Base-by-base conservation (phyloP, 2,888 invertebrate genomes). In the Trichogramma dendrolimi region DNA sequence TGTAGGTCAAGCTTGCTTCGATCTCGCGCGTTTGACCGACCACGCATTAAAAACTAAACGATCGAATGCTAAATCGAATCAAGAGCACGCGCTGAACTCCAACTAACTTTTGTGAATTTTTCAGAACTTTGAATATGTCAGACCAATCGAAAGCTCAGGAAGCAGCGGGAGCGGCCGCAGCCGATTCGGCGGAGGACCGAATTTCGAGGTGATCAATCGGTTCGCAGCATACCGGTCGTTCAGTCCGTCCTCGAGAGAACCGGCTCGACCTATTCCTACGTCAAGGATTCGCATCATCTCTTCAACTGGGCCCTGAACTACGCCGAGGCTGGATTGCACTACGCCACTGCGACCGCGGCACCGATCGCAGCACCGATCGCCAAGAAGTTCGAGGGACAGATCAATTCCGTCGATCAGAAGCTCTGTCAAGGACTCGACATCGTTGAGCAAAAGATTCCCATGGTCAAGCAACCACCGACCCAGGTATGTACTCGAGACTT, bases 241-340 rank as follows among this genome's bases (percentile, higher is more conserved):
- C 73, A 75, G 56, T 73, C 76, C 6, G 78, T 77, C 0, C 73
- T 79, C 41, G 79, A 78, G 53, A 79, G 74, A 65, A 78, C 79
- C 0, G 75, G 72, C 56, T 74, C 76, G 4, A 79, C 78, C 2
- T 79, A 79, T 61, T 67, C 74, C 4, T 74, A 73, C 50, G 61
- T 79, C 4, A 79, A 84, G 78, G 83, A 82, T 62, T 83, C 81
- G 48, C 82, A 83, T 73, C 78, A 80, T 46, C 71, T 84, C 46
- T 77, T 84, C 40, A 81, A 82, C 67, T 84, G 84, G 84, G 83
- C 84, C 0, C 72, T 85, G 7, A 79, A 78, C 59, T 82, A 83
- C 11, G 84, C 84, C 2, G 85, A 85, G 73, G 81, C 78, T 59
- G 83, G 84, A 1, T 75, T 84, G 11, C 65, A 80, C 66, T 82